A percentile compares a stretch with the other conserved stretches of the same genome.
These are phyloP conservation scores for Meleagris gallopavo DNA, from an alignment of 2,113 vertebrate genomes.

Conservation along the genomic window DNA sequence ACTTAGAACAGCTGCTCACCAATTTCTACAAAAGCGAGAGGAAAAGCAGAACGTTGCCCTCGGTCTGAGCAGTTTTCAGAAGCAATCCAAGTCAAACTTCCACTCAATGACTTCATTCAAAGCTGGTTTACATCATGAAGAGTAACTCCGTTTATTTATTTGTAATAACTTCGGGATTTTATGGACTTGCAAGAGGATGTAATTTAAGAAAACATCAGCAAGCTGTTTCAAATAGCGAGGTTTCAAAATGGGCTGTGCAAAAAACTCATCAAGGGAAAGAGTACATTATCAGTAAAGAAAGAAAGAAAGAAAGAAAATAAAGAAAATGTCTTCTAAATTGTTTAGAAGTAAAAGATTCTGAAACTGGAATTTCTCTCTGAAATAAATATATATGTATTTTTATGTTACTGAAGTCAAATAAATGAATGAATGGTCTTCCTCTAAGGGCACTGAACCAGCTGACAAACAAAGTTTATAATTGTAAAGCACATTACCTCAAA, in stretches of 20 bases:
- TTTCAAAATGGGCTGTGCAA: constrained; percentile 60
- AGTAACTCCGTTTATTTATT: constrained; percentile 83
- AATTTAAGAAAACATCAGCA: constrained; percentile 82
- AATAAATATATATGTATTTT: background rate
- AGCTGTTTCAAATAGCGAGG: constrained; percentile 72
- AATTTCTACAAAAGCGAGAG: constrained; percentile 48
- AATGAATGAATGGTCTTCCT: constrained; percentile 2
- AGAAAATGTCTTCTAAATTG: background rate
- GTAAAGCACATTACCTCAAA: background rate
- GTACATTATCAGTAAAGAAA: constrained; percentile 51
- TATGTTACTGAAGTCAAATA: background rate
- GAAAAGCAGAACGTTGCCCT: constrained; percentile 69
- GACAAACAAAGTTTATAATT: background rate
- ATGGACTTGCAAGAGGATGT: constrained; percentile 77
- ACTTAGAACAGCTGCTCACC: constrained; percentile 77
- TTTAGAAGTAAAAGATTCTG: constrained; percentile 21
- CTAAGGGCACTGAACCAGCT: background rate
- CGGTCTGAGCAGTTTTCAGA: constrained; percentile 71
- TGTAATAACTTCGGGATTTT: constrained; percentile 82
- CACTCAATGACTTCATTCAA: constrained; percentile 82
- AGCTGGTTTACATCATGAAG: constrained; percentile 82
- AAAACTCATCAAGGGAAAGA: constrained; percentile 60
- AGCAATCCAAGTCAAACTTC: constrained; percentile 81
- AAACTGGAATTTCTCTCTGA: constrained; percentile 44
- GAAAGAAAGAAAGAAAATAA: background rate